These are phyloP conservation scores for Melolontha melolontha DNA, from an alignment of 2,888 invertebrate genomes.

Conservation along the genomic window DNA sequence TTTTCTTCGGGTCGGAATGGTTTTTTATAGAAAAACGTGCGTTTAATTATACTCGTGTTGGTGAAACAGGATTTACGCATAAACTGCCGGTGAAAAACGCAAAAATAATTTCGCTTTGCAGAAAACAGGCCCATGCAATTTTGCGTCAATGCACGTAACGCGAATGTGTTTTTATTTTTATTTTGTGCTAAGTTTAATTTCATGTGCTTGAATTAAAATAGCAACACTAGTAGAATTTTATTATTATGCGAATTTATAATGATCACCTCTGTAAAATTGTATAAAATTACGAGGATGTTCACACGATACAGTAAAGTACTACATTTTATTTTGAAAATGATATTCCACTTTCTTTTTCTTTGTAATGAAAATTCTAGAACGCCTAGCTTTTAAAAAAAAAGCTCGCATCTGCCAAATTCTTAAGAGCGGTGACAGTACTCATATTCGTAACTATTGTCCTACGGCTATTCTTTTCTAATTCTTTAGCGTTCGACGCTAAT, in stretches of 20 bases:
- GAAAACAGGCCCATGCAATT: constrained; percentile 6
- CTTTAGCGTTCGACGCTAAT: too few relatives aligned
- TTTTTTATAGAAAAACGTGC: constrained; percentile 12
- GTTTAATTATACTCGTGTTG: constrained; percentile 9
- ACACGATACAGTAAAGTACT: too few relatives aligned
- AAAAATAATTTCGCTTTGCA: constrained; percentile 21
- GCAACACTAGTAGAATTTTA: background rate
- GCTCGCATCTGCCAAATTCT: too few relatives aligned
- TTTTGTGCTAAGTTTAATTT: background rate
- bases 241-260: background rate
- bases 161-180: background rate
- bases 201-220: background rate
- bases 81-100: constrained; percentile 25
- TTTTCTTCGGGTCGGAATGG: constrained; percentile 6
- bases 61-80: constrained; percentile 30
- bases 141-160: constrained; percentile 2
- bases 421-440: too few relatives aligned
- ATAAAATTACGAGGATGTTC: too few relatives aligned
- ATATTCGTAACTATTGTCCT: too few relatives aligned
- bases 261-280: too few relatives aligned
- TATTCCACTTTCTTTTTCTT: too few relatives aligned
- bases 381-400: too few relatives aligned
- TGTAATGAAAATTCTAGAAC: too few relatives aligned
- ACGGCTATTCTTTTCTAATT: too few relatives aligned
- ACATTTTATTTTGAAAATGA: too few relatives aligned